Evolutionary conservation across 1,140 invertebrate genomes (phyloP).

Genomic region (Nomia melanderi): DNA sequence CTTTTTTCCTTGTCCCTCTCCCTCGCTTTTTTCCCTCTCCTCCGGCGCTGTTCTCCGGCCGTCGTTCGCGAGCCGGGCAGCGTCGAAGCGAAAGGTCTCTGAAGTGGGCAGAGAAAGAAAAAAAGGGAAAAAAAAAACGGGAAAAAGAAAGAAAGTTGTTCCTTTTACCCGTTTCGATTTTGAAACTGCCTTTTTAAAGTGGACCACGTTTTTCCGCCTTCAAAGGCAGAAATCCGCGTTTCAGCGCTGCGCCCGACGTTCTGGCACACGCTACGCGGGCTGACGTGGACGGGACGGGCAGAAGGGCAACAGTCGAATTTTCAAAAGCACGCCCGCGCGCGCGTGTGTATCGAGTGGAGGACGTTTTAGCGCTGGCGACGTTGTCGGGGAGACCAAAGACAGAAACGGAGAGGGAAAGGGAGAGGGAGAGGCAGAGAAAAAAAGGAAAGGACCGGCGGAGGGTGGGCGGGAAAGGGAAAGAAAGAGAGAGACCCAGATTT

Average conservation of each 20-base stretch:
- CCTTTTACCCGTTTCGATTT: constrained; percentile 1
- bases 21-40: too few relatives aligned
- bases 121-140: too few relatives aligned
- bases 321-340: constrained; percentile 6
- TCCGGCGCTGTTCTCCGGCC: too few relatives aligned
- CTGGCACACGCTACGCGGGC: neutral
- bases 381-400: constrained; percentile 23
- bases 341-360: constrained; percentile 53
- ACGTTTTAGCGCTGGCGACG: constrained; percentile 55
- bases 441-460: constrained; percentile 35
- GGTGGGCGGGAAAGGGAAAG: constrained; percentile 45
- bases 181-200: neutral
- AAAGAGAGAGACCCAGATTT: constrained; percentile 79
- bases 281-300: constrained; percentile 3
- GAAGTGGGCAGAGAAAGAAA: too few relatives aligned
- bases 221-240: constrained; percentile 21
- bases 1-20: too few relatives aligned
- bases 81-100: neutral
- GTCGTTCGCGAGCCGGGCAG: neutral
- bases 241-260: neutral
- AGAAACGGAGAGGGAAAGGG: constrained; percentile 24
- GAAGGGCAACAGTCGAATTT: constrained; percentile 41
- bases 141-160: too few relatives aligned
- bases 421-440: constrained; percentile 24
- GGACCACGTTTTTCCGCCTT: neutral